Evolutionary conservation across 2,888 invertebrate species (phyloP), one percentile per base, ranked within the genome.

Genomic region (Strigamia transsilvanica): DNA sequence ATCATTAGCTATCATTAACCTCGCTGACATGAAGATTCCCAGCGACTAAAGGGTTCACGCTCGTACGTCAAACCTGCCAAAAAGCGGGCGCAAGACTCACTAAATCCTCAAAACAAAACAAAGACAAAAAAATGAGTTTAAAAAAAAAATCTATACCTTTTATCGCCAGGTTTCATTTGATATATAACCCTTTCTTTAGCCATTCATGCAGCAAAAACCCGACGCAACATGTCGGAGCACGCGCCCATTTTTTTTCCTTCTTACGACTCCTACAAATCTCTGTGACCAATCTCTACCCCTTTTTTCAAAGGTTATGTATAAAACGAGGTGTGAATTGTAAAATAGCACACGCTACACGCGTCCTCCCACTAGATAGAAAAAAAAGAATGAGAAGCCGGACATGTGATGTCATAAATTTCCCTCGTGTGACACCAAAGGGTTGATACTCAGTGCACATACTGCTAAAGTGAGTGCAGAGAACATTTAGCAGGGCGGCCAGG

Each of bases 321-420:
- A 73, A 73, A 73, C 73, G 73, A 73, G 73, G 73, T 73, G 73
- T 27, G 73, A 73, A 73, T 73, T 73, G 23, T 73, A 73, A 56
- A 73, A 32, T 73, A 13, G 32, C 21, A 2, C 56, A 56, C 56
- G 56, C 21, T 56, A 73, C 32, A 32, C 73, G 23, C 73, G 23
- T 73, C 32, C 32, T 9, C 27, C 73, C 73, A 73, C 32, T 12
- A 73, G 32, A 66, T n/a, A 51, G 27, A 27, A 1, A 51, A 51
- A 73, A 73, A 32, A 73, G 32, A n/a, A 73, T 23, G 32, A 73
- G 32, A 73, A 32, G 23, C 56, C 56, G 56, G 56, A 56, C 56
- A 18, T 56, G 56, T 56, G 56, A 56, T 56, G 73, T 73, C 32
- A 73, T 73, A 73, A 73, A 73, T 73, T 73, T 73, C 73, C 73